Base-by-base conservation (phyloP, 1,140 invertebrate species). In the Cyclina sinensis region DNA sequence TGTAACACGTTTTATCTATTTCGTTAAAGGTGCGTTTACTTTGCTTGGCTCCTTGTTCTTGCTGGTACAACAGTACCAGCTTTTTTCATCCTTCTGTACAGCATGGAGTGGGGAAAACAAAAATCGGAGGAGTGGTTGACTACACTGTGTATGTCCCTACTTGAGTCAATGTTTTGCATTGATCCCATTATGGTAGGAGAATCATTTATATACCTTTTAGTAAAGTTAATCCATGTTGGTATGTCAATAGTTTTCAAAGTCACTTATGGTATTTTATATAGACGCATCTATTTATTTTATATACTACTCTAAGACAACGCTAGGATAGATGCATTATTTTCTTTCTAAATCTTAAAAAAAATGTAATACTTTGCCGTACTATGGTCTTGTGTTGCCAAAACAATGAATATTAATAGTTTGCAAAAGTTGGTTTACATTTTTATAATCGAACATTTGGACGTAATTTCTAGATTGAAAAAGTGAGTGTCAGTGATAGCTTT, bases 71-170 rank as follows among this genome's bases (percentile, higher is more conserved):
- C 94, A 90, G 68, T 93, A 0, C 92, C 94, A 1, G 94, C 90
- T 12, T 95, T 95, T 86, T 95, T 95, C 84, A 94, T 94, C 1
- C 94, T 95, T 46, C 92, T 96, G 12, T 96, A 94, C 91, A 95
- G 94, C 78, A 94, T 96, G 94, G 85, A 96, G 87, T 96, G 95
- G 95, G 95, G 95, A 11, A 92, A 90, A 88, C 91, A 95, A 74
- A 95, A 95, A 62, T 92, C 95, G 11, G 92, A 95, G 59, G 94
- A 95, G 62, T 96, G 95, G 95, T 89, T 96, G 24, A 92, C 91
- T 24, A 94, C 95, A 16, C 94, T 96, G 82, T 59, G 95, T 7
- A 83, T 96, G 73, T 95, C 95, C 5, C 94, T 96, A 89, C 94
- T 95, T 90, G 94, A 95, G 83, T 94, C 93, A 11, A 93, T 95